phyloP scores from a whole-genome alignment of 1,140 invertebrate species.

The Chionoecetes opilio region DNA sequence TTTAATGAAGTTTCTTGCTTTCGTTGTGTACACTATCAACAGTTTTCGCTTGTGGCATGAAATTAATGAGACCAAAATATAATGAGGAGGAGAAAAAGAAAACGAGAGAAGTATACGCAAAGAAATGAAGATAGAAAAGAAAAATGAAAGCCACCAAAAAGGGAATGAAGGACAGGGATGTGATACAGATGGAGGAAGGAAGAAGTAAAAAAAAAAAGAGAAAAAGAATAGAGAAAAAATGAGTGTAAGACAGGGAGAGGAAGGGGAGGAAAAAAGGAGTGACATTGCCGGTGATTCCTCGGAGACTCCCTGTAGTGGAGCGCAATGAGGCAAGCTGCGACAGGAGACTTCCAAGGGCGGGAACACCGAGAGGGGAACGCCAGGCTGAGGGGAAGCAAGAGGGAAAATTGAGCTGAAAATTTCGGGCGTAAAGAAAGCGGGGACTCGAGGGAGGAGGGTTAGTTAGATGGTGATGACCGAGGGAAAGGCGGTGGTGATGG shows the following conservation, averaged over 20 bases:
- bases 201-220: background rate
- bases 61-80: too few relatives aligned
- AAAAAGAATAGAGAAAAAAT: background rate
- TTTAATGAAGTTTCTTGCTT: too few relatives aligned
- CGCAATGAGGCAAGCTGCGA: background rate
- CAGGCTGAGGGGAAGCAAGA: background rate
- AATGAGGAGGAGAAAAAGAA: too few relatives aligned
- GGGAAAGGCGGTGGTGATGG: background rate
- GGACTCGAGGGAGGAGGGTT: background rate
- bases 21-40: too few relatives aligned
- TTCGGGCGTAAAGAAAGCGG: background rate
- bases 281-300: background rate
- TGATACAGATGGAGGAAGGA: background rate
- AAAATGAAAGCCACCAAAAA: background rate
- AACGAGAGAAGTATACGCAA: too few relatives aligned
- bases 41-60: too few relatives aligned
- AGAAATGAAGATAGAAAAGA: too few relatives aligned
- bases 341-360: background rate
- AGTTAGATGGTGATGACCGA: background rate
- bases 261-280: background rate
- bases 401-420: constrained; percentile 20
- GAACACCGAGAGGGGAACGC: background rate
- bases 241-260: background rate
- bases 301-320: background rate
- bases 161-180: background rate